These are phyloP conservation scores for Oedothorax gibbosus DNA, from an alignment of 1,140 invertebrate genomes.

Conservation along the genomic window DNA sequence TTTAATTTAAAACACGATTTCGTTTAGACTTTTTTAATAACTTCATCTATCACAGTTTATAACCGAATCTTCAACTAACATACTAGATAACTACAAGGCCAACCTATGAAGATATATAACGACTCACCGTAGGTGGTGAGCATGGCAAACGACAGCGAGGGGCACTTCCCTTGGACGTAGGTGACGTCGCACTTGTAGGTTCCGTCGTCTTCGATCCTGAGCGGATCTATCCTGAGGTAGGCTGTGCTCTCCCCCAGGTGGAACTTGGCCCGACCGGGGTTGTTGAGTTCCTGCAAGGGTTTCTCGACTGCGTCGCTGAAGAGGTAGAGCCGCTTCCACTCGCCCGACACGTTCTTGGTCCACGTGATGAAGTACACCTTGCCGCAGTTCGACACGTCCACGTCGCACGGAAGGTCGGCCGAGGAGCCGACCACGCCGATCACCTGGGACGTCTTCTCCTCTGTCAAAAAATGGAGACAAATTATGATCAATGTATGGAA, in stretches of 20 bases:
- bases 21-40: too few species aligned
- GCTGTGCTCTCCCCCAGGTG: conserved; percentile 43
- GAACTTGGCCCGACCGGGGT: conserved; percentile 61
- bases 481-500: not conserved
- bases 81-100: not conserved
- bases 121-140: conserved; percentile 64
- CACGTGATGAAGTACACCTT: conserved; percentile 65
- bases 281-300: conserved; percentile 63
- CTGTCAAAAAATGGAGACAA: not conserved
- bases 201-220: conserved; percentile 63
- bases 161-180: conserved; percentile 64
- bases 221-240: conserved; percentile 53
- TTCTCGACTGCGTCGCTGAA: conserved; percentile 64
- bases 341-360: conserved; percentile 62
- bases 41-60: too few species aligned
- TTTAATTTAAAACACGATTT: too few species aligned
- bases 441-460: conserved; percentile 23
- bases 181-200: conserved; percentile 65
- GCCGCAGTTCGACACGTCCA: conserved; percentile 63
- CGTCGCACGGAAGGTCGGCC: conserved; percentile 62
- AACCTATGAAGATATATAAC: not conserved
- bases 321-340: conserved; percentile 64
- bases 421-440: conserved; percentile 62
- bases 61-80: not conserved
- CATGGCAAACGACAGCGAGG: conserved; percentile 64